Base-by-base conservation (phyloP, 2,888 invertebrate genomes). In the Punctoribates punctum region DNA sequence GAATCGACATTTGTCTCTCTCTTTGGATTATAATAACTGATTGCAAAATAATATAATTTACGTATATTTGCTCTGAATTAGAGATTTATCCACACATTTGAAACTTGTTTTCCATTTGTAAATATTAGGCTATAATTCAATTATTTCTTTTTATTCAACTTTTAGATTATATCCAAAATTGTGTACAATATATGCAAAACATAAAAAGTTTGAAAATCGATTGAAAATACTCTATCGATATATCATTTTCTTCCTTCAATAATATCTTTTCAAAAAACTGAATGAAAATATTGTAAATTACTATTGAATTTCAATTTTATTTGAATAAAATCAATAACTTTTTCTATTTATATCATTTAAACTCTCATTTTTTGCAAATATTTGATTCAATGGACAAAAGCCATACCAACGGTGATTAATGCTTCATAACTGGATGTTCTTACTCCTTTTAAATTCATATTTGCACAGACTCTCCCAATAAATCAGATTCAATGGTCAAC, bases 1-100 rank as follows among this genome's bases (percentile, higher is more conserved):
- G 38, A 67, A 67, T 67, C 29, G 67, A 67, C 67, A 67, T 67
- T 67, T 67, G 60, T 38, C 67, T 67, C n/a, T 67, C n/a, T 38
- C 25, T 67, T 67, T 34, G 38, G 15, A 34, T 38, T 25, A 34
- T 38, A 17, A 38, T 38, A 38, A 67, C 25, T 67, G 67, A 67
- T 38, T 67, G 67, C 34, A 67, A 67, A 67, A 67, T 67, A 67
- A 60, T 60, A 27, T 60, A 3, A 60, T 6, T 60, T 60, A 25
- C 11, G 13, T 25, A 60, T 29, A 60, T 60, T 27, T 60, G 25
- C 27, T 25, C 60, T 60, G 13, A 15, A 27, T 60, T 60, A 60
- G 60, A 9, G 25, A 60, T 60, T 60, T 34, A 34, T 34, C 34
- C 34, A 34, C 8, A 34, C 34, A 34, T 34, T 34, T 34, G 34